Conservation (phyloP, 2,797 vertebrate genomes). For the Periophthalmus magnuspinnatus region DNA sequence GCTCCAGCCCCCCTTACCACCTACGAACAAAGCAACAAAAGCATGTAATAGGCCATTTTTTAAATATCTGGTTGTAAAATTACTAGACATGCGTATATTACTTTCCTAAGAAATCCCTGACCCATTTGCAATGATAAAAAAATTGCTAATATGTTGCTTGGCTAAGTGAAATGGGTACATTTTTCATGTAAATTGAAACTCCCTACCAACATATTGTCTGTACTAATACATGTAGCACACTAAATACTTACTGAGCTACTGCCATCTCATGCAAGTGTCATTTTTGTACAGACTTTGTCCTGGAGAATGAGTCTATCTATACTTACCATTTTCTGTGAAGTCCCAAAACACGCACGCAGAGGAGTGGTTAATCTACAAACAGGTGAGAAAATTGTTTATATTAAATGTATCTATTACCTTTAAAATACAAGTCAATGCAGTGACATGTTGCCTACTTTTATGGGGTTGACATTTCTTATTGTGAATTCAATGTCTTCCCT, state of each 20-base stretch:
- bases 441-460: conserved; percentile 58
- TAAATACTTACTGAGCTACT: too few species aligned
- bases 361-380: conserved; percentile 67
- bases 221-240: too few species aligned
- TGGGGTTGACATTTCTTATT: conserved; percentile 71
- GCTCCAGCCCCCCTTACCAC: conserved; percentile 85
- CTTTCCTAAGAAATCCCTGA: too few species aligned
- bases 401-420: neutral
- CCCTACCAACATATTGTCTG: too few species aligned
- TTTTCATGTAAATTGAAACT: neutral
- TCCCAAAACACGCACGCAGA: conserved; percentile 90
- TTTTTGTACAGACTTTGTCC: too few species aligned
- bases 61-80: too few species aligned
- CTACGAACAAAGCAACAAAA: conserved; percentile 33
- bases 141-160: too few species aligned
- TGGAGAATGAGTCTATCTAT: too few species aligned
- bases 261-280: too few species aligned
- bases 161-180: neutral
- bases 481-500: conserved; percentile 78
- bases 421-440: neutral
- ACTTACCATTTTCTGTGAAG: conserved; percentile 83
- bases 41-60: too few species aligned
- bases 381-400: neutral
- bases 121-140: too few species aligned
- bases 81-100: too few species aligned